A percentile compares a stretch with the other conserved stretches of the same genome.
These are phyloP conservation scores for Avahi laniger DNA, from an alignment of 2,797 vertebrate species.

Conservation along the genomic window DNA sequence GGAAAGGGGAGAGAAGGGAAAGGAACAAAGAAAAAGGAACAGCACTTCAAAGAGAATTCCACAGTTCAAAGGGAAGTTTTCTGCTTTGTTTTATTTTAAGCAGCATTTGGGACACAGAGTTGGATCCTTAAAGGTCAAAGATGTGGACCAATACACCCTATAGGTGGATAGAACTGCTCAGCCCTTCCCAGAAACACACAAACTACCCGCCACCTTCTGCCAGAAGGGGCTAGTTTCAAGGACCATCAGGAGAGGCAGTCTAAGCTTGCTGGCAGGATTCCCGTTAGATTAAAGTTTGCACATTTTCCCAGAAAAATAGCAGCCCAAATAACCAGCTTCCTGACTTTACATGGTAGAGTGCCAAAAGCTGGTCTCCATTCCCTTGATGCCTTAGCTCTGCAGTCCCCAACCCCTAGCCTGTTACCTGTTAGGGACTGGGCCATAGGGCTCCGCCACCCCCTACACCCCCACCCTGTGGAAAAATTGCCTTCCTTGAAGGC, in stretches of 20 bases:
- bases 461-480: no score
- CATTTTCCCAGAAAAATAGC: conserved; percentile 49
- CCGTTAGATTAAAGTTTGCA: conserved; percentile 25
- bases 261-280: conserved; percentile 25
- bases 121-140: conserved; percentile 13
- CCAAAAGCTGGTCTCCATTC: conserved; percentile 34
- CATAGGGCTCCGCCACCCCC: no score
- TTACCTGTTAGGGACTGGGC: no score
- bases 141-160: background rate
- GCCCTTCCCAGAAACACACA: background rate
- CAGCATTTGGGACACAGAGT: background rate
- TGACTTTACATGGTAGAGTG: conserved; percentile 5
- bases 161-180: background rate
- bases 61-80: background rate
- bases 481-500: no score
- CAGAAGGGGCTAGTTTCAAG: background rate
- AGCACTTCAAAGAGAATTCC: background rate
- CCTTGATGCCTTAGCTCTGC: background rate
- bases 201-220: background rate
- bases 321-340: conserved; percentile 42
- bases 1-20: background rate
- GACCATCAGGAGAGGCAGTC: background rate
- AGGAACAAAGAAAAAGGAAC: background rate
- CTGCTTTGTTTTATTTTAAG: conserved; percentile 3
- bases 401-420: background rate